Evolutionary conservation across 2,113 vertebrate genomes (phyloP).

Genomic region (Melanostigma gelatinosum): DNA sequence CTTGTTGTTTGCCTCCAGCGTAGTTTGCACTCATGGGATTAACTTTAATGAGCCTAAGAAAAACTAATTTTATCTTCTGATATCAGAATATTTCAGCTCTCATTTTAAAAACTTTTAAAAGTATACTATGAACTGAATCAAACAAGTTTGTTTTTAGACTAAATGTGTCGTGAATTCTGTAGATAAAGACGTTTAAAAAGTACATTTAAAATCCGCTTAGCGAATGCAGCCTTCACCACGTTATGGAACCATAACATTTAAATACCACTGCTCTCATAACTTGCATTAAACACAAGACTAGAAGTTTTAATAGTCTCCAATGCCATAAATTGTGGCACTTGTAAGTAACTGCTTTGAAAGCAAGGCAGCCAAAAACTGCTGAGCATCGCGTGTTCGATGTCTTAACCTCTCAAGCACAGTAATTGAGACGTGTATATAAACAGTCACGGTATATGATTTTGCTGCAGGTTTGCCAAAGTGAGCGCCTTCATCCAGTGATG

Average conservation of each 20-base stretch:
- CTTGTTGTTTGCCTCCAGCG: constrained; percentile 1
- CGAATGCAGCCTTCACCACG: neutral
- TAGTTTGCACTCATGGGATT: constrained; percentile 8
- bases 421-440: neutral
- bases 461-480: constrained; percentile 6
- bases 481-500: neutral
- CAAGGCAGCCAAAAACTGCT: neutral
- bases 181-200: neutral
- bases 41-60: neutral
- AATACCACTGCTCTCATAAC: neutral
- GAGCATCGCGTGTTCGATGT: neutral
- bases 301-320: no score
- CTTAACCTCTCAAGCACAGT: neutral
- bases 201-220: neutral
- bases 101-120: neutral
- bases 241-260: neutral
- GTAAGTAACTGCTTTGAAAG: neutral
- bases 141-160: neutral
- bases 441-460: neutral
- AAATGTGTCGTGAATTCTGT: neutral
- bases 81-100: neutral
- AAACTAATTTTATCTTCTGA: neutral
- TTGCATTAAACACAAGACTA: no score
- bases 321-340: no score
- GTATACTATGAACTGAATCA: neutral